Conservation (phyloP, 2,113 vertebrate genomes). For the Peucedramus taeniatus region DNA sequence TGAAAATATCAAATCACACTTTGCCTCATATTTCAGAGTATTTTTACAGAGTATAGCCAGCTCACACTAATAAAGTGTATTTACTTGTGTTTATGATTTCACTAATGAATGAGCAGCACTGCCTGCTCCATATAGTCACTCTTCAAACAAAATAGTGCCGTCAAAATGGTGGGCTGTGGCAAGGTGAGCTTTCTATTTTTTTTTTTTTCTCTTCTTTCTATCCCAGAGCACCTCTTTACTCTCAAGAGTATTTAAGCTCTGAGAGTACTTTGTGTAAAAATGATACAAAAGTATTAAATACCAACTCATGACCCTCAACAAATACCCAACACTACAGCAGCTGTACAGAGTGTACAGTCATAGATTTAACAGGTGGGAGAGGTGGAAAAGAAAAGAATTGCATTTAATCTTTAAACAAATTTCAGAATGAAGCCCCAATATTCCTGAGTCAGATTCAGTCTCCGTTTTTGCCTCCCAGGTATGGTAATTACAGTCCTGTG, state of each 20-base stretch:
- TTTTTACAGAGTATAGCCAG: accelerated
- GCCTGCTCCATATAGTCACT: neutral
- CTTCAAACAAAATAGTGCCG: neutral
- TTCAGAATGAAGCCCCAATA: neutral
- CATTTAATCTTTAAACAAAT: neutral
- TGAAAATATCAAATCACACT: neutral
- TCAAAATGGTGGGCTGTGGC: neutral
- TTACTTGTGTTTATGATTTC: neutral
- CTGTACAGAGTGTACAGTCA: neutral
- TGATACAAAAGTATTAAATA: neutral
- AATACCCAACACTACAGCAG: neutral
- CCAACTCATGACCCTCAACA: neutral
- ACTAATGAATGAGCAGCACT: neutral
- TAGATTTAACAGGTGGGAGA: neutral
- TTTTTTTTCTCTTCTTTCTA: neutral
- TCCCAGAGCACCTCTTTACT: neutral
- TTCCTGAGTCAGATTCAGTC: neutral
- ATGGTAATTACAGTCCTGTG: slow-evolving; percentile 20
- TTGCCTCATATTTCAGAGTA: neutral
- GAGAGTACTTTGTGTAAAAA: neutral
- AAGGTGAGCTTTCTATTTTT: neutral
- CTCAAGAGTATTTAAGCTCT: neutral
- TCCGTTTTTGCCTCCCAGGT: neutral
- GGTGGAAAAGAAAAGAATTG: neutral
- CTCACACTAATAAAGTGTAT: neutral